A percentile compares a stretch with the other conserved stretches of the same genome.
These are phyloP conservation scores for Steromphala cineraria DNA, from an alignment of 2,888 invertebrate species.

Conservation along the genomic window DNA sequence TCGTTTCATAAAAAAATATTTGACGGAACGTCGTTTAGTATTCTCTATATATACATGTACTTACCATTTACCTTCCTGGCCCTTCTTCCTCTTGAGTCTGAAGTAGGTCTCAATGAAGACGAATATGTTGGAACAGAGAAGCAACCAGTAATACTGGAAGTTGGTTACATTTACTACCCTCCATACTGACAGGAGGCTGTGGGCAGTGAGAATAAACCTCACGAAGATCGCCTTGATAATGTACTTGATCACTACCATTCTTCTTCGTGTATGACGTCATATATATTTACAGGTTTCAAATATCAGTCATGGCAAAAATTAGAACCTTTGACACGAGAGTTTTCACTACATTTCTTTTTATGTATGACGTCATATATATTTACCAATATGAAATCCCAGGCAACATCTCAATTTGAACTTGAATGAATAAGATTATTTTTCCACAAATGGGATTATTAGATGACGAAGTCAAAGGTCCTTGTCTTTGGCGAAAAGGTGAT, in stretches of 20 bases:
- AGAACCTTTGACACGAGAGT: too few relatives aligned
- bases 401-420: too few relatives aligned
- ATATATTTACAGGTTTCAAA: too few relatives aligned
- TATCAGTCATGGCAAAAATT: too few relatives aligned
- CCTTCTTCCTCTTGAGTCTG: constrained; percentile 12
- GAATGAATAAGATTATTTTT: too few relatives aligned
- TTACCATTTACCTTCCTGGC: constrained; percentile 16
- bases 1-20: too few relatives aligned
- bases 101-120: constrained; percentile 3
- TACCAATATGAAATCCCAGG: too few relatives aligned
- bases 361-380: too few relatives aligned
- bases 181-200: constrained; percentile 19
- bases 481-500: too few relatives aligned
- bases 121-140: constrained; percentile 9
- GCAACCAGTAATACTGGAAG: background rate
- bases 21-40: too few relatives aligned
- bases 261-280: background rate
- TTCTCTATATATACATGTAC: background rate
- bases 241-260: background rate
- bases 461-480: too few relatives aligned
- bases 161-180: background rate
- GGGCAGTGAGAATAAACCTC: constrained; percentile 5
- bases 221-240: constrained; percentile 16
- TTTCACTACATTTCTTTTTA: background rate
- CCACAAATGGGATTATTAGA: too few relatives aligned